These are phyloP conservation scores for Dryobates pubescens DNA, from an alignment of 2,797 vertebrate genomes.

Conservation along the genomic window DNA sequence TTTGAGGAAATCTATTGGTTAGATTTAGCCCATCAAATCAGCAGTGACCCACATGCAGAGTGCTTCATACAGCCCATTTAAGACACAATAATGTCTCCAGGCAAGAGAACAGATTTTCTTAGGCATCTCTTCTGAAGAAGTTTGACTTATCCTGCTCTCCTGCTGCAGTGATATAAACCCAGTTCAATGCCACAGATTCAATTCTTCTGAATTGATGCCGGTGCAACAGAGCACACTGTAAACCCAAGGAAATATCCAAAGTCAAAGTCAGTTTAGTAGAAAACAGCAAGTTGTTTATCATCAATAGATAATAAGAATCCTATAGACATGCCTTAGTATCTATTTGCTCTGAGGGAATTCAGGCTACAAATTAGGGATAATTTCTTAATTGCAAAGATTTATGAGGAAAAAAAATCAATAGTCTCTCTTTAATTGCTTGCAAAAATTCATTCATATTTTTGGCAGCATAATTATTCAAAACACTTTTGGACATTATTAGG, in stretches of 20 bases:
- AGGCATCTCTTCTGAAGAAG: neutral
- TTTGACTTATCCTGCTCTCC: neutral
- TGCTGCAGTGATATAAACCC: neutral
- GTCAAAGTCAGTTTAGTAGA: neutral
- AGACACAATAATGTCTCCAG: neutral
- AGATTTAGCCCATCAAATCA: neutral
- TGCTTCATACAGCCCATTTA: neutral
- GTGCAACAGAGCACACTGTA: neutral
- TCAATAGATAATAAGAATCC: neutral
- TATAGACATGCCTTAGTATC: neutral
- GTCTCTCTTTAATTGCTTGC: conserved; percentile 27
- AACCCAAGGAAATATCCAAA: neutral
- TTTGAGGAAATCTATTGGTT: neutral
- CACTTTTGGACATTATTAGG: neutral
- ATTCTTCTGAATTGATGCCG: neutral
- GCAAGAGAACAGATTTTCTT: neutral
- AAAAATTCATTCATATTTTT: conserved; percentile 20
- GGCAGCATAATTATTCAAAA: conserved; percentile 12
- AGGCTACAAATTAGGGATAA: neutral
- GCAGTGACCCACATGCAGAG: neutral
- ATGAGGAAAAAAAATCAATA: neutral
- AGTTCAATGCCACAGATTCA: neutral
- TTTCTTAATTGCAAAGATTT: conserved; percentile 33
- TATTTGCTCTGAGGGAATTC: neutral
- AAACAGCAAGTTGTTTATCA: neutral